Evolutionary conservation across 1,140 invertebrate genomes (phyloP), one percentile per base, ranked within the genome.

Genomic region (Caenorhabditis tropicalis): DNA sequence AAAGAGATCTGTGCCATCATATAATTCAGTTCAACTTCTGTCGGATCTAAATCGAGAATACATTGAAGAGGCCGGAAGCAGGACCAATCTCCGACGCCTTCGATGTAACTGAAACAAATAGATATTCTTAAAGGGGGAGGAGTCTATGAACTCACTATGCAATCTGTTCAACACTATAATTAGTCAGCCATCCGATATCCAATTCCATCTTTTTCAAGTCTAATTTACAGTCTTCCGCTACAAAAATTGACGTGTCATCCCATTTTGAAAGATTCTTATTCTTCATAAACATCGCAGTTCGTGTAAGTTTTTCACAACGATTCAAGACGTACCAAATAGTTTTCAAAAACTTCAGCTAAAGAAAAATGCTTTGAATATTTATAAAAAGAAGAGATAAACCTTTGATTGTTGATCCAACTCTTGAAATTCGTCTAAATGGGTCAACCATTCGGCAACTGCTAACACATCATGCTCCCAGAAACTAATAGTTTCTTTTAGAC

Each of bases 401-500:
- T 43, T 6, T 43, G 12, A 43, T 43, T 5, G 39, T 27, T 29
- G 7, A 10, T 27, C 19, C 29, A 65, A 36, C 0, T 65, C 58
- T 16, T 65, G 58, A 36, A 65, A 65, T 31, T 65, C 58, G n/a
- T 65, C 31, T 7, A 65, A 65, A 65, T 65, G 58, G 9, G 58
- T 65, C 58, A 65, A 65, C 58, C 58, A 65, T 16, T 65, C 36
- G 10, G 58, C 9, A 19, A 36, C 31, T n/a, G 31, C 0, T 4
- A 65, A 7, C 15, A 65, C 3, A n/a, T 65, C 31, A 24, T 33
- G 0, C 19, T 65, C 58, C 58, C 58, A 65, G 36, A 65, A 65
- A n/a, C 58, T 65, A 10, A 65, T 65, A 2, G 58, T 33, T 36
- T 65, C 58, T 36, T 65, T 65, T 3, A 65, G 19, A 0, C 58